Base-by-base conservation (phyloP, 1,140 invertebrate species). In the Trypoxylus dichotomus region DNA sequence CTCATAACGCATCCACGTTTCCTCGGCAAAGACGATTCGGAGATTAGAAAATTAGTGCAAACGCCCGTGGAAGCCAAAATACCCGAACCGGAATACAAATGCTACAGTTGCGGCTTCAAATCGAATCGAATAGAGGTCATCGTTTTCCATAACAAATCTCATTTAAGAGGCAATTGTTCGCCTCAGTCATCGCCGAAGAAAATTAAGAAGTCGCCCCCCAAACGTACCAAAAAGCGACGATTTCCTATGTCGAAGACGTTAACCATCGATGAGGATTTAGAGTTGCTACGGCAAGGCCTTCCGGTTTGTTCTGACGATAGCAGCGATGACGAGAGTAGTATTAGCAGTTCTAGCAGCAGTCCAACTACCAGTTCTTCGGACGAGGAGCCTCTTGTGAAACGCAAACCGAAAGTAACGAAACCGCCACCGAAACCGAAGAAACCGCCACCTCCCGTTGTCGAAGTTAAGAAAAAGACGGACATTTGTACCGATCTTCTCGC, bases 121-220 rank as follows among this genome's bases (percentile, higher is more conserved):
- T 90, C 91, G 25, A 88, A 88, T 10, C 87, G 93, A 19, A 84
- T 94, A 11, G 93, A 93, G 83, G 91, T 92, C 37, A 89, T 94
- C 78, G 90, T 93, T 76, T 87, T 90, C 80, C 93, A 94, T 83
- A 91, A 91, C 58, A 89, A 91, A 88, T 87, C 91, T 87, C 88
- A 91, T 81, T 87, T 85, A 2, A 79, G 82, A 76, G 68, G 68
- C 6, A 24, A 71, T 74, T 11, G 75, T n/a, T 74, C 78, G 24
- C 72, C 79, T 43, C 47, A 54, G 19, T n/a, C 60, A 13, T 68
- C 60, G 19, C 76, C 71, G 3, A 79, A 80, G 60, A 79, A 79
- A 75, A 78, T 2, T 0, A 83, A 82, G 71, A 81, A 81, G 75
- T 24, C 54, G 7, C 13, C 68, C 0, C 21, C 42, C 7, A 80